Conservation (phyloP, 2,797 vertebrate genomes). For the Enteromius anoplus region DNA sequence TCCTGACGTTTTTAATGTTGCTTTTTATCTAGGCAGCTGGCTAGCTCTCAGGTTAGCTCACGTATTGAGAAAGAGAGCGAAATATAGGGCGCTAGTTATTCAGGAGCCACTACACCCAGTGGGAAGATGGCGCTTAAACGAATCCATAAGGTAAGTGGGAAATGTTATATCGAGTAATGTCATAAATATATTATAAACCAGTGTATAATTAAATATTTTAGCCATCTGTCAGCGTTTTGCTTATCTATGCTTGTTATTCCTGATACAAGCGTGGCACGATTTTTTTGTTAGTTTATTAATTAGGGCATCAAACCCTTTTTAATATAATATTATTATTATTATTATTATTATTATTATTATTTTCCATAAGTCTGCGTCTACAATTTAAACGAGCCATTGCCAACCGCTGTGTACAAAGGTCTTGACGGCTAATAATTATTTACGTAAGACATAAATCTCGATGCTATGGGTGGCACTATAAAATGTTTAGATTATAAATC, state of each 20-base stretch:
- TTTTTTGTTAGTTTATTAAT: background rate
- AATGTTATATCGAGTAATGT: background rate
- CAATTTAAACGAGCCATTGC: no score
- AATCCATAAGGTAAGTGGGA: conserved; percentile 78
- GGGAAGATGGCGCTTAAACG: conserved; percentile 82
- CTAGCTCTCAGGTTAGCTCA: conserved; percentile 62
- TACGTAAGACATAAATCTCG: background rate
- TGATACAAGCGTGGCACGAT: background rate
- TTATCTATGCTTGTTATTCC: background rate
- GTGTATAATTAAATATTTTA: background rate
- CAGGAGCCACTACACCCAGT: conserved; percentile 52
- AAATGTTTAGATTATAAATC: background rate
- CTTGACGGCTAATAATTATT: background rate
- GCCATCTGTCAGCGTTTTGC: background rate
- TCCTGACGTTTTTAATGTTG: conserved; percentile 56
- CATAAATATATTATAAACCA: background rate
- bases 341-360: background rate
- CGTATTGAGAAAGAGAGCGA: conserved; percentile 39
- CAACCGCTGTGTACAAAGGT: background rate
- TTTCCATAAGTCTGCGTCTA: background rate
- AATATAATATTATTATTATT: background rate
- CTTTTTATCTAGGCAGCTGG: conserved; percentile 55
- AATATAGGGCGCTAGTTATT: conserved; percentile 20
- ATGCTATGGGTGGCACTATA: background rate
- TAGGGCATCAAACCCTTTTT: background rate